Percentiles rank a stretch among this genome's conserved stretches.
Conservation (phyloP, 1,140 invertebrate genomes). For the Pseudomyrmex cubaensis region DNA sequence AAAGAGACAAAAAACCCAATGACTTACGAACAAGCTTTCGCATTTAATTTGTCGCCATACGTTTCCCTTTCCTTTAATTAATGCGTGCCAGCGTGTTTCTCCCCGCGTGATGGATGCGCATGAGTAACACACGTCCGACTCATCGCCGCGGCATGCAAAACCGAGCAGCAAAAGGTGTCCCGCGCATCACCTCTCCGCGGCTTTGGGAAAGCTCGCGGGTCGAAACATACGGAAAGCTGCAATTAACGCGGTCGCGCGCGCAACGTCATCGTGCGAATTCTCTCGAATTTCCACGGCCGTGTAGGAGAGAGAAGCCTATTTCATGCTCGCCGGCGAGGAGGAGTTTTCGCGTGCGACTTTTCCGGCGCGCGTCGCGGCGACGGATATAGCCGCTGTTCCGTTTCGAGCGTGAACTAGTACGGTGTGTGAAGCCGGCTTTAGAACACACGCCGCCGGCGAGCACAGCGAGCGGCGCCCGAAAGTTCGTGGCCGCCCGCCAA, state of each 20-base stretch:
- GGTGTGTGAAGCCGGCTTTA: conserved; percentile 60
- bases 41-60: conserved; percentile 9
- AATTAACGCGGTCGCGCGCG: conserved; percentile 27
- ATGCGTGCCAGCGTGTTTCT: conserved; percentile 34
- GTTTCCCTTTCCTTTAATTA: conserved; percentile 34
- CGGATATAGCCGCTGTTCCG: conserved; percentile 53
- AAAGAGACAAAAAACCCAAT: not conserved
- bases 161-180: conserved; percentile 14
- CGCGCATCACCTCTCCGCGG: not conserved
- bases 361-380: conserved; percentile 27
- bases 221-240: conserved; percentile 8
- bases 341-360: conserved; percentile 32
- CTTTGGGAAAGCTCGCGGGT: conserved; percentile 25
- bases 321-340: conserved; percentile 26
- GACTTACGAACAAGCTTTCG: not conserved
- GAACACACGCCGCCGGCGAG: conserved; percentile 31
- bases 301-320: not conserved
- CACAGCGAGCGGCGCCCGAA: conserved; percentile 69
- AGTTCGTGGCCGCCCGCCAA: conserved; percentile 74
- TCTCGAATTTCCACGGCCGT: conserved; percentile 45
- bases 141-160: conserved; percentile 52
- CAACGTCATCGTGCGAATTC: conserved; percentile 30
- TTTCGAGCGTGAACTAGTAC: conserved; percentile 51
- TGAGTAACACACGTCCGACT: conserved; percentile 24
- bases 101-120: conserved; percentile 27